A percentile compares a stretch with the other conserved stretches of the same genome.
These are phyloP conservation scores for Sebastes matsubarae DNA, from an alignment of 2,797 vertebrate genomes.

Conservation along the genomic window DNA sequence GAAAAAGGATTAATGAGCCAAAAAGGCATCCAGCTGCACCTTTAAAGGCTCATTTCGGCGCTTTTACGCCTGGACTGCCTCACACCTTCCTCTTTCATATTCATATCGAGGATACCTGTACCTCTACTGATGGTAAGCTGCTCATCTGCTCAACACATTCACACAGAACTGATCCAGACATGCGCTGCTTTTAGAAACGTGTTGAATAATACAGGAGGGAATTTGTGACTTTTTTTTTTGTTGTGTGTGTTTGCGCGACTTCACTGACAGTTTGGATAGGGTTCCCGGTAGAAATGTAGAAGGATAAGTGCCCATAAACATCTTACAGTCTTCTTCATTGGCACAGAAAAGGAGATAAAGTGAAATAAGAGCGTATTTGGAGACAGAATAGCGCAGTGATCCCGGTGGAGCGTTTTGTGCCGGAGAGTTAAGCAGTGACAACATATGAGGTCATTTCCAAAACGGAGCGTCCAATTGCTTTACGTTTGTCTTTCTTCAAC, in stretches of 20 bases:
- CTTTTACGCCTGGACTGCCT: conserved; percentile 72
- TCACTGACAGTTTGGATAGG: neutral
- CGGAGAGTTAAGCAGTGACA: conserved; percentile 46
- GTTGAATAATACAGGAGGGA: neutral
- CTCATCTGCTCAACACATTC: conserved; percentile 16
- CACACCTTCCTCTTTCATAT: conserved; percentile 55
- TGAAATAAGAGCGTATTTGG: neutral
- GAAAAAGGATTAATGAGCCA: conserved; percentile 75
- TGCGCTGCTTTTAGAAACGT: neutral
- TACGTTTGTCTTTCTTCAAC: neutral
- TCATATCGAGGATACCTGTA: conserved; percentile 79
- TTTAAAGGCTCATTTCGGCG: conserved; percentile 53
- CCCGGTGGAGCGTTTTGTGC: conserved; percentile 14
- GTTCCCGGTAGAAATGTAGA: neutral
- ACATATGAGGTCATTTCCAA: conserved; percentile 62
- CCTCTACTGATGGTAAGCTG: conserved; percentile 85
- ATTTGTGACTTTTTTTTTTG: neutral
- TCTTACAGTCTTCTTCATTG: rapidly evolving
- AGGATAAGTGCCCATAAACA: neutral
- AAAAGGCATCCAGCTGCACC: conserved; percentile 49
- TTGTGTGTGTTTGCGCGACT: conserved; percentile 8
- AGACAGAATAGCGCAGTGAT: neutral
- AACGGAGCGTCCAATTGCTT: conserved; percentile 35
- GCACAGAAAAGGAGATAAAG: neutral
- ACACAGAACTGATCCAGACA: neutral